Evolutionary conservation across 2,113 vertebrate species (phyloP).

Genomic region (Turnix velox): DNA sequence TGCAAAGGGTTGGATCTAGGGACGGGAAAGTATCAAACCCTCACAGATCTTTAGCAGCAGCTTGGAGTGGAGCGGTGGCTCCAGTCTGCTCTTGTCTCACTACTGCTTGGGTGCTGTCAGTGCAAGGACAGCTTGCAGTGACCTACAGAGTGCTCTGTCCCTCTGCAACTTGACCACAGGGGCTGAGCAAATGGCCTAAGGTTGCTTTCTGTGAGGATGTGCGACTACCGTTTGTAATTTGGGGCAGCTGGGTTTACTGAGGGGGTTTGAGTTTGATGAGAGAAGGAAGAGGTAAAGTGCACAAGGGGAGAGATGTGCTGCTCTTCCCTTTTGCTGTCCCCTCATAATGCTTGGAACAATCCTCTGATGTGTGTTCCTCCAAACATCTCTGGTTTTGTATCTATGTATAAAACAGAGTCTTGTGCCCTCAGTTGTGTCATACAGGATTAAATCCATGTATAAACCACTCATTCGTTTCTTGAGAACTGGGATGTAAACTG

Average conservation of each 20-base stretch:
- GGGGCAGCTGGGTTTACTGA: not conserved
- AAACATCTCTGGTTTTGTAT: not conserved
- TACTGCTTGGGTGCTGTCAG: not conserved
- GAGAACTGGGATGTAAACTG: not conserved
- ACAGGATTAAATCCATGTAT: not conserved
- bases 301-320: not conserved
- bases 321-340: not conserved
- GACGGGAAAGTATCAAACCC: not conserved
- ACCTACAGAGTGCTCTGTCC: fast-evolving
- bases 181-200: not conserved
- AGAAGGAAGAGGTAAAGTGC: not conserved
- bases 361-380: not conserved
- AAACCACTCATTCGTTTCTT: not conserved
- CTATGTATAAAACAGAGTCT: fast-evolving
- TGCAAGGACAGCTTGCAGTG: not conserved
- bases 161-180: not conserved
- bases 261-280: not conserved
- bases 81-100: not conserved
- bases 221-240: not conserved
- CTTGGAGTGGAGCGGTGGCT: not conserved
- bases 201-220: not conserved
- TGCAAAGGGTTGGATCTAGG: not conserved
- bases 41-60: not conserved
- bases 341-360: not conserved
- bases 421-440: not conserved